These are phyloP conservation scores for Clarias gariepinus DNA, from an alignment of 2,113 vertebrate genomes.

Conservation along the genomic window DNA sequence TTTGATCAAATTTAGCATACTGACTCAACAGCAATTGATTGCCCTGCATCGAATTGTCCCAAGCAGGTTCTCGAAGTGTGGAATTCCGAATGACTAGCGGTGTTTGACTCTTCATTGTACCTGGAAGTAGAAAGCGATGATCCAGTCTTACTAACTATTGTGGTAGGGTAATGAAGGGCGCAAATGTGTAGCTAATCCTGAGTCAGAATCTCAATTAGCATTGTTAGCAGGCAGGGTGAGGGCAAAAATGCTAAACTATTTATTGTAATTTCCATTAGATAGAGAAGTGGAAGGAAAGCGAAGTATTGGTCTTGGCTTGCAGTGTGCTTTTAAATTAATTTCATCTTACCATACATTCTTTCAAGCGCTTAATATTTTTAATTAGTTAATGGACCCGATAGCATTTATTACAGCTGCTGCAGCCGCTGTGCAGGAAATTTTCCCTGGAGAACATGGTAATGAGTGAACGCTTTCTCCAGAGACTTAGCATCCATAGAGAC, in stretches of 20 bases:
- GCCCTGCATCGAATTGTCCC: not conserved
- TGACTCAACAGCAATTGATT: not conserved
- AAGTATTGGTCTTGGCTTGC: slow-evolving; percentile 62
- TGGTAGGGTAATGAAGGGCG: not conserved
- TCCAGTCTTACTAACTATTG: not conserved
- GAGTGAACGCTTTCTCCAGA: slow-evolving; percentile 58
- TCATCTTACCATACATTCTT: slow-evolving; percentile 45
- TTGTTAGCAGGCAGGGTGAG: not conserved
- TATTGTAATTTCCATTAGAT: slow-evolving; percentile 48
- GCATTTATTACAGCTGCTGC: slow-evolving; percentile 73
- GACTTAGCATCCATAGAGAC: slow-evolving; percentile 6
- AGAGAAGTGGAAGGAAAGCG: slow-evolving; percentile 28
- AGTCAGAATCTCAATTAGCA: not conserved
- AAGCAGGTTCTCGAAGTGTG: not conserved
- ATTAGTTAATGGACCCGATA: slow-evolving; percentile 80
- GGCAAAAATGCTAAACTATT: slow-evolving; percentile 36
- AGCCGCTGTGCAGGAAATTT: slow-evolving; percentile 55
- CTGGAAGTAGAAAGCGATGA: not conserved
- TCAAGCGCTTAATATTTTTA: slow-evolving; percentile 71
- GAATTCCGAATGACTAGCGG: not conserved
- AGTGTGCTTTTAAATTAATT: slow-evolving; percentile 73
- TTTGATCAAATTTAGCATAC: not conserved
- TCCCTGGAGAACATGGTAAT: slow-evolving; percentile 65
- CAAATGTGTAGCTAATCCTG: not conserved
- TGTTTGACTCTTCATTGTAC: not conserved